phyloP scores from a whole-genome alignment of 2,797 vertebrate species.

The Hozukius guyotensis region DNA sequence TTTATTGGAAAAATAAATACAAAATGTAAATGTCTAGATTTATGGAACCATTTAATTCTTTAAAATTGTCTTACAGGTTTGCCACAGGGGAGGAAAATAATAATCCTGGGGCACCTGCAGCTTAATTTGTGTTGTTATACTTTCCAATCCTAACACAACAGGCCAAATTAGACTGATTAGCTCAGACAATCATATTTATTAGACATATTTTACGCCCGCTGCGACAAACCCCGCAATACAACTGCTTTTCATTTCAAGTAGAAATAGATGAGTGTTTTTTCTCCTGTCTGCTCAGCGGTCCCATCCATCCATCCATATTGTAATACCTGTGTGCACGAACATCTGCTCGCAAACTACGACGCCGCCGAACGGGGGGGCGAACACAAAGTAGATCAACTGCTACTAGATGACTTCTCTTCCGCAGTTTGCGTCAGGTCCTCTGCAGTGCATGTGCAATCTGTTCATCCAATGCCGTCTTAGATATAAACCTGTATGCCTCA shows the following conservation, averaged over 20 bases:
- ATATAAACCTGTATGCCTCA: constrained; percentile 27
- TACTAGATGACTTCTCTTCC: not conserved
- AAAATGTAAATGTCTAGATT: not conserved
- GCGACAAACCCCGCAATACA: not conserved
- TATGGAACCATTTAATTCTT: not conserved
- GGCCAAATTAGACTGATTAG: constrained; percentile 6
- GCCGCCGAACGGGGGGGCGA: not conserved
- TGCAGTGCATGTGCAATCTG: constrained; percentile 1
- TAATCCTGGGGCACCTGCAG: not conserved
- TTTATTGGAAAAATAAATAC: not conserved
- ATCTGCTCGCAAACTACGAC: constrained; percentile 12
- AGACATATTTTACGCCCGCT: not conserved
- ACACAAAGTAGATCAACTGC: not conserved
- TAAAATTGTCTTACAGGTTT: not conserved
- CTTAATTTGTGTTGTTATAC: not conserved
- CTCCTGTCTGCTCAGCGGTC: not conserved
- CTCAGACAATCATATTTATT: not conserved
- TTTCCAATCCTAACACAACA: not conserved
- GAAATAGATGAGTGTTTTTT: not conserved
- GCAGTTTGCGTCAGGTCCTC: not conserved
- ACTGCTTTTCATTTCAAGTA: not conserved
- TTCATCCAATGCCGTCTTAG: constrained; percentile 16
- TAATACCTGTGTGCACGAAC: constrained; percentile 15
- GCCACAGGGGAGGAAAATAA: not conserved
- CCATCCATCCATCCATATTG: constrained; percentile 25